Percentiles rank a stretch among this genome's conserved stretches.
phyloP scores from a whole-genome alignment of 2,888 invertebrate genomes.

The Eugnorisma glareosa region DNA sequence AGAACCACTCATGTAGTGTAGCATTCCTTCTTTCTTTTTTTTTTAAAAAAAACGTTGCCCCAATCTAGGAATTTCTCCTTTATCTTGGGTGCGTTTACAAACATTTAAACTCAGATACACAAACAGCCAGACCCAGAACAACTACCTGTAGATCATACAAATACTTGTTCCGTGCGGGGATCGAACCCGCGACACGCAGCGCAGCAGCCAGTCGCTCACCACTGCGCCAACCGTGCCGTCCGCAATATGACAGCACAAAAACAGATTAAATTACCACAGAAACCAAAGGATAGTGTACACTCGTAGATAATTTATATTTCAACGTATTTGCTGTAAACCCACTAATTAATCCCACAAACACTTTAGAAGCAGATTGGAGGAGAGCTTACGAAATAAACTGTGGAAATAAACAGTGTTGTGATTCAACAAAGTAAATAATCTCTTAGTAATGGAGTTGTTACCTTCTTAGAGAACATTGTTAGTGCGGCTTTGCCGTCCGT shows the following conservation, averaged over 20 bases:
- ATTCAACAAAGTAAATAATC: conserved; percentile 69
- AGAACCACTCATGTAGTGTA: not conserved
- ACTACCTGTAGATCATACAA: too few relatives aligned
- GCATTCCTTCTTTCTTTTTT: too few relatives aligned
- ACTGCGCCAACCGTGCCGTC: too few relatives aligned
- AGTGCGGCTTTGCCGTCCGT: conserved; percentile 62
- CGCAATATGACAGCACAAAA: not conserved
- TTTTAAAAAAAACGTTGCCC: too few relatives aligned
- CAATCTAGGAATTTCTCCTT: too few relatives aligned
- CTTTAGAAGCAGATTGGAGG: conserved; percentile 62
- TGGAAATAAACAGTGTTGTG: conserved; percentile 63
- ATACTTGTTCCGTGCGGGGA: too few relatives aligned
- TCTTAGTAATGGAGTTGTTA: conserved; percentile 67
- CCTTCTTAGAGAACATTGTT: conserved; percentile 65
- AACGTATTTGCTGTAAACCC: conserved; percentile 10
- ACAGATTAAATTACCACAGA: not conserved
- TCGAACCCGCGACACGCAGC: too few relatives aligned
- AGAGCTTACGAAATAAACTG: conserved; percentile 64
- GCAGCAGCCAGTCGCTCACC: too few relatives aligned
- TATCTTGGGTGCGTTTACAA: too few relatives aligned
- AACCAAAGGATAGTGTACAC: too few relatives aligned
- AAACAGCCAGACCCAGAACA: too few relatives aligned
- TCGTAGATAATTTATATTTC: conserved; percentile 5
- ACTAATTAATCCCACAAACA: conserved; percentile 58
- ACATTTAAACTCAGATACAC: too few relatives aligned